Percentiles rank a stretch among this genome's conserved stretches.
Evolutionary conservation across 2,797 vertebrate species (phyloP).

Genomic region (Carapus acus): DNA sequence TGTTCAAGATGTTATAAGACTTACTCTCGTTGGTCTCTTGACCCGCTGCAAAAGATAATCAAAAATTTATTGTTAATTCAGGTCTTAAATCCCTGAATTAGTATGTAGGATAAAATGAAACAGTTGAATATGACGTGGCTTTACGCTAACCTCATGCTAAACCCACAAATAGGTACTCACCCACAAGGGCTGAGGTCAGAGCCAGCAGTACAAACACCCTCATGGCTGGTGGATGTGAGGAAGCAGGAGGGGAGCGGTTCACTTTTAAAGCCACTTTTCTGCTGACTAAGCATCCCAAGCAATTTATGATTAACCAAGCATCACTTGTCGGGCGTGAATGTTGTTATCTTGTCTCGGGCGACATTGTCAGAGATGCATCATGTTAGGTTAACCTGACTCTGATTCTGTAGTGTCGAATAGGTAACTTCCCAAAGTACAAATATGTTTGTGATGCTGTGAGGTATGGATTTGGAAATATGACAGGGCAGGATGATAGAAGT

Average conservation of each 20-base stretch:
- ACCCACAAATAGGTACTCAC: conserved; percentile 44
- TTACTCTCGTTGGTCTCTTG: conserved; percentile 60
- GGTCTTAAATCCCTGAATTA: neutral
- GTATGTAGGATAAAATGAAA: neutral
- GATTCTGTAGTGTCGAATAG: conserved; percentile 6
- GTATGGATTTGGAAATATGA: neutral
- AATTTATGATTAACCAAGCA: conserved; percentile 33
- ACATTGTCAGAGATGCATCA: conserved; percentile 34
- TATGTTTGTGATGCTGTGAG: neutral
- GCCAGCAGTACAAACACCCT: conserved; percentile 58
- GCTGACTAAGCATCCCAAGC: conserved; percentile 8
- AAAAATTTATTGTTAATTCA: conserved; percentile 8
- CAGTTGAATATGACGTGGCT: neutral
- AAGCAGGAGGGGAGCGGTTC: neutral
- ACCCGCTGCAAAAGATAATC: conserved; percentile 57
- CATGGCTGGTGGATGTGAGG: conserved; percentile 57
- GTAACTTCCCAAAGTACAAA: neutral
- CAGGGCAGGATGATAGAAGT: too few species aligned
- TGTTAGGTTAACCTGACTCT: conserved; percentile 45
- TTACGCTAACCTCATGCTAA: neutral
- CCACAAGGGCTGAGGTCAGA: conserved; percentile 60
- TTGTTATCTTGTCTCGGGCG: conserved; percentile 45
- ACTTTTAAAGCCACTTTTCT: conserved; percentile 51
- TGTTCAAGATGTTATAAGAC: conserved; percentile 20
- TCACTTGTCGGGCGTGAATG: conserved; percentile 10